Conservation (phyloP, 2,797 vertebrate genomes). For the Acrocephalus scirpaceus region DNA sequence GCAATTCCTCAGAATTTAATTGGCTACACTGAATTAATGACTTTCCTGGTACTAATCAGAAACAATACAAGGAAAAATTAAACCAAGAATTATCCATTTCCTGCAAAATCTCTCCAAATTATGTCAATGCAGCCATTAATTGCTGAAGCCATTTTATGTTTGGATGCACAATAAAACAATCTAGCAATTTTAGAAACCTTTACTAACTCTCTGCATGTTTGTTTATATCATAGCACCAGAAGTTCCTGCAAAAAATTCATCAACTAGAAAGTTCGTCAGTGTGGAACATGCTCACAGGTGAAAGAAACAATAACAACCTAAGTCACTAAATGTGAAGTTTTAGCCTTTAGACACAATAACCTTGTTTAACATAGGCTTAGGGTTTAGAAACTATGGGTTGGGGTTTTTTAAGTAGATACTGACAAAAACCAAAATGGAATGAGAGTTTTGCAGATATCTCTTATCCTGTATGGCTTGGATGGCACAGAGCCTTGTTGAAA, state of each 20-base stretch:
- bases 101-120: neutral
- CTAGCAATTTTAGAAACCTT: neutral
- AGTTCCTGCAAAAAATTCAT: neutral
- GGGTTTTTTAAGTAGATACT: neutral
- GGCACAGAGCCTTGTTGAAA: neutral
- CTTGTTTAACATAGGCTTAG: neutral
- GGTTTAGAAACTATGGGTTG: neutral
- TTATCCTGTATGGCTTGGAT: fast-evolving
- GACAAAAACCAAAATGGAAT: neutral
- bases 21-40: conserved; percentile 22
- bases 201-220: neutral
- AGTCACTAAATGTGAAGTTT: neutral
- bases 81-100: conserved; percentile 6
- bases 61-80: conserved; percentile 22
- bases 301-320: neutral
- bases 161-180: neutral
- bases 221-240: neutral
- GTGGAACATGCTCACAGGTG: neutral
- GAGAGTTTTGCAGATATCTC: neutral
- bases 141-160: neutral
- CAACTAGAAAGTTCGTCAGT: neutral
- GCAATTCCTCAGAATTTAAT: conserved; percentile 11
- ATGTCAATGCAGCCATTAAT: neutral
- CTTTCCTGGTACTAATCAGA: neutral
- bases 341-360: neutral